A percentile compares a stretch with the other conserved stretches of the same genome.
Conservation (phyloP, 2,888 invertebrate species). For the Brassicogethes aeneus region DNA sequence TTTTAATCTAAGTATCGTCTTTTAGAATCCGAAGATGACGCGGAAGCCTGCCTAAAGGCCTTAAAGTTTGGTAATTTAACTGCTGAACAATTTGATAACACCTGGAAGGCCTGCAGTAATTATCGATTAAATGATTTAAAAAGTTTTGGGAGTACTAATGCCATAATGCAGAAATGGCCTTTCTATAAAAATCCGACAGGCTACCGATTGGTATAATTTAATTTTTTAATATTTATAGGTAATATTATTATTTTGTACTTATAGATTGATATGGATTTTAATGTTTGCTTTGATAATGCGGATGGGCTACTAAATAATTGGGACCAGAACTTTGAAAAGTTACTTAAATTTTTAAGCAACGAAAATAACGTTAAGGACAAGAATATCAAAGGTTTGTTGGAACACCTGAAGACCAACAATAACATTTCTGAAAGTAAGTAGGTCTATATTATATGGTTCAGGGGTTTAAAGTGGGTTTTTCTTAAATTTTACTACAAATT, state of each 20-base stretch:
- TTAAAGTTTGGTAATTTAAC: constrained; percentile 14
- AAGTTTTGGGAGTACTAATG: no score
- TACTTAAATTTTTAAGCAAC: background rate
- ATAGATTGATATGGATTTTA: constrained; percentile 5
- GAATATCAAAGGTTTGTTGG: constrained; percentile 2
- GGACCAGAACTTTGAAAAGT: background rate
- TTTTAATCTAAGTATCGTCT: no score
- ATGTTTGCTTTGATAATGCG: constrained; percentile 1
- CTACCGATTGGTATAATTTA: constrained; percentile 9
- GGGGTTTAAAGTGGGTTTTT: no score
- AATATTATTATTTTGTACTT: constrained; percentile 2
- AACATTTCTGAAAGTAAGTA: constrained; percentile 1
- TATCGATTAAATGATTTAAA: constrained; percentile 8
- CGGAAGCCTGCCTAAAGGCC: constrained; percentile 9
- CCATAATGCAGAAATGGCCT: constrained; percentile 11
- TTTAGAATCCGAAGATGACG: constrained; percentile 13
- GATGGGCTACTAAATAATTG: constrained; percentile 1
- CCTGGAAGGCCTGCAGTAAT: constrained; percentile 16
- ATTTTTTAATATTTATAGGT: background rate
- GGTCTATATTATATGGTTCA: no score
- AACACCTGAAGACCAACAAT: background rate
- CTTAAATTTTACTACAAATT: no score
- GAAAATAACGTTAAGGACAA: constrained; percentile 2
- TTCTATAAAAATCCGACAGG: no score
- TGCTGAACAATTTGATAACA: constrained; percentile 15